Conservation (phyloP, 30 jellyfish, hydroid and myxozoan species). For the Hydractinia symbiolongicarpus region DNA sequence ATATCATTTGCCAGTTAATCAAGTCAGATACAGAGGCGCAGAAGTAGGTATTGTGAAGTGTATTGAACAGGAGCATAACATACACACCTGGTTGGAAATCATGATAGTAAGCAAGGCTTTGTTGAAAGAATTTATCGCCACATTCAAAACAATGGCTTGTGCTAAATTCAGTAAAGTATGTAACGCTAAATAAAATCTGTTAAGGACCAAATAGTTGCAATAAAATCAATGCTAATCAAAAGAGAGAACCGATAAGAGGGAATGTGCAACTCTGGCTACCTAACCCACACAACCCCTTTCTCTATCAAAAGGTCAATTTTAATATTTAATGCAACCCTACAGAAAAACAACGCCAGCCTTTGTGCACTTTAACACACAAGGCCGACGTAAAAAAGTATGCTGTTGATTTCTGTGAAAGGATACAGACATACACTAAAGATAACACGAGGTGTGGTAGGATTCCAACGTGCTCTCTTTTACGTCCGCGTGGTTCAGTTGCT, state of each 20-base stretch:
- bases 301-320: too few species aligned
- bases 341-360: neutral
- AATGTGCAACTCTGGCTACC: neutral
- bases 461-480: conserved; percentile 90
- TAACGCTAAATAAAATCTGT: conserved; percentile 21
- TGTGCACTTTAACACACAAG: neutral
- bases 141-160: conserved; percentile 93
- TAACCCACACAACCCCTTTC: neutral
- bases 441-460: conserved; percentile 77
- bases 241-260: too few species aligned
- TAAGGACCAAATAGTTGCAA: too few species aligned
- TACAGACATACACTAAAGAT: conserved; percentile 90
- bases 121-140: conserved; percentile 85
- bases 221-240: too few species aligned
- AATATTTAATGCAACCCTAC: too few species aligned
- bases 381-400: neutral
- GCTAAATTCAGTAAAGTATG: conserved; percentile 74
- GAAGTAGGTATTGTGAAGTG: neutral
- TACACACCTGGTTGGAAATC: conserved; percentile 91
- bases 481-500: conserved; percentile 94
- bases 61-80: neutral
- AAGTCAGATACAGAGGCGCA: neutral
- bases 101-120: conserved; percentile 88
- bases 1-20: neutral
- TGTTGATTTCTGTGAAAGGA: conserved; percentile 42